phyloP scores from a whole-genome alignment of 2,888 invertebrate genomes.

The Scaptomyza tumidula region DNA sequence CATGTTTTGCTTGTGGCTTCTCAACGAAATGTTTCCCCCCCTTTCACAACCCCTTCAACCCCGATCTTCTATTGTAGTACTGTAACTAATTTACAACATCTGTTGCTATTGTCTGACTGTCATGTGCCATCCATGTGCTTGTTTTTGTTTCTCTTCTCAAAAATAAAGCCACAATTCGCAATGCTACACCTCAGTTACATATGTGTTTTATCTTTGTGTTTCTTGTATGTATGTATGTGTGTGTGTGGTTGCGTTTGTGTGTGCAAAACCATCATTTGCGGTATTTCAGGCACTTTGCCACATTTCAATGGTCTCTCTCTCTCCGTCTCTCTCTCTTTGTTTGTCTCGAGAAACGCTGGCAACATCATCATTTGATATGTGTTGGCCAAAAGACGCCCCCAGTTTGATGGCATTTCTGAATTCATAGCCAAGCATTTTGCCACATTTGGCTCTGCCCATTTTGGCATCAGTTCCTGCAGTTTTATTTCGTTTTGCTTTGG shows the following conservation, averaged over 20 bases:
- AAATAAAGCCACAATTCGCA: slow-evolving; percentile 24
- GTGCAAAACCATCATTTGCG: slow-evolving; percentile 35
- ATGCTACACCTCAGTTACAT: slow-evolving; percentile 45
- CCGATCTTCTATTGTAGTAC: background rate
- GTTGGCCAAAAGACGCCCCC: slow-evolving; percentile 14
- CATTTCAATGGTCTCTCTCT: slow-evolving; percentile 39
- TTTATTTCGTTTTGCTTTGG: background rate
- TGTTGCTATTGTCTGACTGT: slow-evolving; percentile 49
- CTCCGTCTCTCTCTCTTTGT: background rate
- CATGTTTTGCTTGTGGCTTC: slow-evolving; percentile 9
- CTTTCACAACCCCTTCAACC: background rate
- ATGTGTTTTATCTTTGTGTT: background rate
- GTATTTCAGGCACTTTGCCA: slow-evolving; percentile 51
- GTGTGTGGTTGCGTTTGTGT: background rate
- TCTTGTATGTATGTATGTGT: slow-evolving; percentile 1
- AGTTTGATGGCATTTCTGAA: slow-evolving; percentile 46
- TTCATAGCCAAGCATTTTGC: slow-evolving; percentile 59
- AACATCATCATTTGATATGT: background rate
- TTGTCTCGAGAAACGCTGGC: background rate
- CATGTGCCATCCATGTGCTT: slow-evolving; percentile 9
- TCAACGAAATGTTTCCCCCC: slow-evolving; percentile 23
- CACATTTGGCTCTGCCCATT: slow-evolving; percentile 44
- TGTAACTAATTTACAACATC: slow-evolving; percentile 38
- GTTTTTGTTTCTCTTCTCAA: background rate
- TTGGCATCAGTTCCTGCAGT: slow-evolving; percentile 40